Conservation (phyloP, 64 coral and sea anemone species). For the Porites lutea region DNA sequence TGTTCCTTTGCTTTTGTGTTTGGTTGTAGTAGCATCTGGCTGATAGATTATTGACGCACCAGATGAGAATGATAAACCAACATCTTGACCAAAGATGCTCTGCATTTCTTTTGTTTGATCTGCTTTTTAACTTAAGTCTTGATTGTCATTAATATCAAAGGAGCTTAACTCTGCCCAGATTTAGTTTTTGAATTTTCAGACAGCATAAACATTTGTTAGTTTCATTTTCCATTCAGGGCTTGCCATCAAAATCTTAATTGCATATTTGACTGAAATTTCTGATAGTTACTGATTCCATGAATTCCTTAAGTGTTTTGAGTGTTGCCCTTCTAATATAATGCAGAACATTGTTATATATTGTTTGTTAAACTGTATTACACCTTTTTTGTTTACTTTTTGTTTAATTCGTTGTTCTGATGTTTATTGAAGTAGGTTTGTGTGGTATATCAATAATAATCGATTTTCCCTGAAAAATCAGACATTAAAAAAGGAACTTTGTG, state of each 20-base stretch:
- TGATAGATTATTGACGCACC: neutral
- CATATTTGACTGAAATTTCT: constrained; percentile 34
- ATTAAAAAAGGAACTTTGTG: too few species aligned
- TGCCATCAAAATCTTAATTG: neutral
- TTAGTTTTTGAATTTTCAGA: neutral
- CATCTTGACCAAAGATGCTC: constrained; percentile 21
- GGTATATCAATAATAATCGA: too few species aligned
- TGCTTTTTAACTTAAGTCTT: constrained; percentile 19
- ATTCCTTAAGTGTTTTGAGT: neutral
- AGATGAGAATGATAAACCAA: constrained; percentile 17
- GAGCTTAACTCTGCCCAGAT: neutral
- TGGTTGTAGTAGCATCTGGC: constrained; percentile 6
- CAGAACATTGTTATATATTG: neutral
- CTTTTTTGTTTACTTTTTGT: neutral
- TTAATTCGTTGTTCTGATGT: too few species aligned
- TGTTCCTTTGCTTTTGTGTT: neutral
- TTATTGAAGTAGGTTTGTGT: too few species aligned
- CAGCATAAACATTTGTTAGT: neutral
- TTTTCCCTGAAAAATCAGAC: too few species aligned
- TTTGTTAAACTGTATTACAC: neutral
- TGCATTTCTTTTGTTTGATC: constrained; percentile 11
- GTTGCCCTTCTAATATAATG: too few species aligned
- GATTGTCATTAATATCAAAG: neutral
- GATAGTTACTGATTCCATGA: constrained; percentile 12
- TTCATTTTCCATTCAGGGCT: neutral